Evolutionary conservation across 2,888 invertebrate species (phyloP).

Genomic region (Nomada ruficornis): DNA sequence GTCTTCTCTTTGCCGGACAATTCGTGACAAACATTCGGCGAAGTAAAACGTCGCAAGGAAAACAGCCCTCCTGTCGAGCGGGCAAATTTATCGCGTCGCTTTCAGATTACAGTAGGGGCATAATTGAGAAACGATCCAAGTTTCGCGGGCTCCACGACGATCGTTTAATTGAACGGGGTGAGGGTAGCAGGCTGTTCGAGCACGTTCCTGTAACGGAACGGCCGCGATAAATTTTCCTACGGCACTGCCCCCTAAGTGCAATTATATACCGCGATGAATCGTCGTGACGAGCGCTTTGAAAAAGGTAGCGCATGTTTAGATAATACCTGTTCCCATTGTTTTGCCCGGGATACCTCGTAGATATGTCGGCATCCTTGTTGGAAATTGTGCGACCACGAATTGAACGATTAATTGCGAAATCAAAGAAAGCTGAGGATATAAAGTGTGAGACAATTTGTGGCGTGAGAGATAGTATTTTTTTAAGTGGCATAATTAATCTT

Average conservation of each 20-base stretch:
- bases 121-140: conserved; percentile 57
- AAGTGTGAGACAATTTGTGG: no score
- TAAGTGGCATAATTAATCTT: no score
- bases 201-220: conserved; percentile 32
- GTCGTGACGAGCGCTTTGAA: conserved; percentile 10
- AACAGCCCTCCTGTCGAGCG: conserved; percentile 35
- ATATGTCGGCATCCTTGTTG: no score
- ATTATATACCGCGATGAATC: conserved; percentile 25
- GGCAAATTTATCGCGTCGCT: conserved; percentile 47
- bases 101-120: conserved; percentile 46
- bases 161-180: conserved; percentile 57
- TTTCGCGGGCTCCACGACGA: conserved; percentile 42
- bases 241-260: conserved; percentile 5
- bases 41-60: conserved; percentile 29
- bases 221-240: conserved; percentile 42
- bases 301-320: conserved; percentile 1
- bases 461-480: no score
- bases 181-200: conserved; percentile 10
- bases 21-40: conserved; percentile 20
- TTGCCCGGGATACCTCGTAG: not conserved
- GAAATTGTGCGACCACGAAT: no score
- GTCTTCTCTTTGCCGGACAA: not conserved
- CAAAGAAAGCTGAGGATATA: no score
- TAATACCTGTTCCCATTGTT: not conserved
- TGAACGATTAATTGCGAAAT: no score